A percentile compares a stretch with the other conserved stretches of the same genome.
Evolutionary conservation across 2,113 vertebrate species (phyloP).

Genomic region (Cephalopholis sonnerati): DNA sequence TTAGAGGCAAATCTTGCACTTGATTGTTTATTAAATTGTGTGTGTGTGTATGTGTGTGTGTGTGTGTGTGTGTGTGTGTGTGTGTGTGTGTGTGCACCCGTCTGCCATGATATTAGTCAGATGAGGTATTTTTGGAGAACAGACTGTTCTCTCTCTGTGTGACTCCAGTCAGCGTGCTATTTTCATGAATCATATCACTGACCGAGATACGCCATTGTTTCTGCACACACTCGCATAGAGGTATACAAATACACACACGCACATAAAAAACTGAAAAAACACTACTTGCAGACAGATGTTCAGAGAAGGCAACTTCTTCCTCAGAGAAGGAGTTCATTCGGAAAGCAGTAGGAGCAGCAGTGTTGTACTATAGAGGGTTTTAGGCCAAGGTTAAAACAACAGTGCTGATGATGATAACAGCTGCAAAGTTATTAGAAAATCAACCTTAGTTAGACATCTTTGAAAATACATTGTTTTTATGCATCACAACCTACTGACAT

Average conservation of each 20-base stretch:
- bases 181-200: conserved; percentile 81
- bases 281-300: conserved; percentile 6
- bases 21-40: not conserved
- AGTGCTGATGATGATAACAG: not conserved
- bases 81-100: conserved; percentile 8
- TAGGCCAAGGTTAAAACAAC: not conserved
- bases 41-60: not conserved
- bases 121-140: conserved; percentile 78
- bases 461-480: not conserved
- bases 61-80: conserved; percentile 16
- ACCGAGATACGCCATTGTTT: conserved; percentile 59
- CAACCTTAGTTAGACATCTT: not conserved
- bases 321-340: not conserved
- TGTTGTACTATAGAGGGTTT: not conserved
- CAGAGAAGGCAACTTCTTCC: not conserved
- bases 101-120: conserved; percentile 77
- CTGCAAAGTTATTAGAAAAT: not conserved
- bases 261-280: not conserved
- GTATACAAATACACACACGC: not conserved
- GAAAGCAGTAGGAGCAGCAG: not conserved
- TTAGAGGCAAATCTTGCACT: not conserved
- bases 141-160: conserved; percentile 76
- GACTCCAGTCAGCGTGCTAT: conserved; percentile 75
- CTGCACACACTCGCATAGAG: not conserved
- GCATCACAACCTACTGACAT: not conserved